phyloP scores from a whole-genome alignment of 2,797 vertebrate species.

The Myotis planiceps region DNA sequence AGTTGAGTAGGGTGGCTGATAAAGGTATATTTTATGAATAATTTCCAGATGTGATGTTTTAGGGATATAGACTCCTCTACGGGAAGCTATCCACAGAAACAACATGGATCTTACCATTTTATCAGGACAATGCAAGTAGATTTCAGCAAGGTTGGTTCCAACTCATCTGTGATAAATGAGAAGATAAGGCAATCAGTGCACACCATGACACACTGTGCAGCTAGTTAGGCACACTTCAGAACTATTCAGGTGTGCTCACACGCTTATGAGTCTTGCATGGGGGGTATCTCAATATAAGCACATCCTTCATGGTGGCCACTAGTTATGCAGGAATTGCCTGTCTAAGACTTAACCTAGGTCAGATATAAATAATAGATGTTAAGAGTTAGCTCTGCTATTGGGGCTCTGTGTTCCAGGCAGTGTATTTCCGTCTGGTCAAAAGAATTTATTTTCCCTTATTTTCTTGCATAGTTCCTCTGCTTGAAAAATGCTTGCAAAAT shows the following conservation, averaged over 20 bases:
- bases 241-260: constrained; percentile 92
- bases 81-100: constrained; percentile 87
- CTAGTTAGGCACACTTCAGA: constrained; percentile 92
- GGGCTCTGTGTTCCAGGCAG: constrained; percentile 76
- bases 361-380: constrained; percentile 89
- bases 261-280: constrained; percentile 86
- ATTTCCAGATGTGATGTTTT: constrained; percentile 57
- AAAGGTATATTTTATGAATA: constrained; percentile 64
- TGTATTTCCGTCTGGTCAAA: constrained; percentile 81
- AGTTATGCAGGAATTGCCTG: constrained; percentile 88
- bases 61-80: constrained; percentile 81
- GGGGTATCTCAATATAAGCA: constrained; percentile 89
- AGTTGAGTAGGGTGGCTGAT: constrained; percentile 17
- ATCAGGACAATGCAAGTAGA: constrained; percentile 92
- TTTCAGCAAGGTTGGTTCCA: constrained; percentile 98
- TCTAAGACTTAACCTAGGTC: constrained; percentile 87
- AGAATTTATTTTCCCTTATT: constrained; percentile 77
- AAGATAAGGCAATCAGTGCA: constrained; percentile 98
- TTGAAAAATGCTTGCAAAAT: constrained; percentile 88
- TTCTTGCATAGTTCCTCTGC: constrained; percentile 79
- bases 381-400: constrained; percentile 82
- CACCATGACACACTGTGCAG: constrained; percentile 93
- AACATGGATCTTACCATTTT: constrained; percentile 90
- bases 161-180: constrained; percentile 99
- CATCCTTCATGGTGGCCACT: constrained; percentile 89